Percentiles rank a stretch among this genome's conserved stretches.
phyloP scores from a whole-genome alignment of 1,140 invertebrate genomes.

The Bombus impatiens region DNA sequence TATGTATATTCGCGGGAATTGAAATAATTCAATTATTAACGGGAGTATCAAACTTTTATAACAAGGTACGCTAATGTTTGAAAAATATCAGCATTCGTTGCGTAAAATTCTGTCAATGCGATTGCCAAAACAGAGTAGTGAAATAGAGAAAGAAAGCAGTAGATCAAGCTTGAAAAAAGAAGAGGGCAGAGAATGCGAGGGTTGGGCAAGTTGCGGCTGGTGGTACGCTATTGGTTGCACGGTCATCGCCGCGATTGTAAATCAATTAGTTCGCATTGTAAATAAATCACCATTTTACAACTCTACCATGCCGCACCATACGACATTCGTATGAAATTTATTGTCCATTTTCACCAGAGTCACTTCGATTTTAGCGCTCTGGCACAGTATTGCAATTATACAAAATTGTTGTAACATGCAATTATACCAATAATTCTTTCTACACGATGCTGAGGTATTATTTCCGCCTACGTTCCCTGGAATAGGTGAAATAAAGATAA shows the following conservation, averaged over 20 bases:
- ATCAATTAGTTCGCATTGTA: conserved; percentile 81
- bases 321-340: conserved; percentile 80
- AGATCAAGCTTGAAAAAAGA: background rate
- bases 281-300: conserved; percentile 82
- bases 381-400: conserved; percentile 5
- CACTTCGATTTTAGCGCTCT: conserved; percentile 58
- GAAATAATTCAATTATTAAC: too few relatives aligned
- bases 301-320: conserved; percentile 68
- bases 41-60: too few relatives aligned
- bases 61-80: too few relatives aligned
- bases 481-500: background rate
- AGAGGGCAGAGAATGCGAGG: background rate
- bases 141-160: background rate
- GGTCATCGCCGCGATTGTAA: conserved; percentile 75
- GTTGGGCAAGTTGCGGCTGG: conserved; percentile 37
- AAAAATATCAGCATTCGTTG: too few relatives aligned
- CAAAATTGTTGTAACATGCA: background rate
- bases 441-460: background rate
- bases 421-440: conserved; percentile 23
- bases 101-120: too few relatives aligned
- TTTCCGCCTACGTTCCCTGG: background rate
- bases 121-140: background rate
- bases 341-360: conserved; percentile 75
- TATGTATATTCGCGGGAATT: too few relatives aligned
- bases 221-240: conserved; percentile 57